These are phyloP conservation scores for Spodoptera picta DNA, from an alignment of 2,888 invertebrate species.

Conservation along the genomic window DNA sequence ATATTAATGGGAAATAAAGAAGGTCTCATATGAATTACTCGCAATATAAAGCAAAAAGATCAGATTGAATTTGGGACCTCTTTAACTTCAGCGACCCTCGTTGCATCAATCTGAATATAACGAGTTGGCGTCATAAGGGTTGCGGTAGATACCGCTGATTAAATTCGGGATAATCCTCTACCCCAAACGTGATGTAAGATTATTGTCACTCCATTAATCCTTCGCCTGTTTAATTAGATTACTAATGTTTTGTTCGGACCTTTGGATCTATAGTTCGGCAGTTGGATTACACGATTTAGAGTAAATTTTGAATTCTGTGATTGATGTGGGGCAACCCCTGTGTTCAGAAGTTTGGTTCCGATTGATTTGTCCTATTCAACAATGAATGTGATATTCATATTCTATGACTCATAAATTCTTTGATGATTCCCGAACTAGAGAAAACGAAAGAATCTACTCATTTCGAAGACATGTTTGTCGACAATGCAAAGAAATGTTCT, in stretches of 20 bases:
- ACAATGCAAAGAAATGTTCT: constrained; percentile 23
- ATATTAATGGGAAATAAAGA: not conserved
- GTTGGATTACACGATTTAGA: constrained; percentile 55
- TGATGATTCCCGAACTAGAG: constrained; percentile 17
- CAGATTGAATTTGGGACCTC: constrained; percentile 18
- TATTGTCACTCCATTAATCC: constrained; percentile 87
- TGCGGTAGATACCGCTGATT: constrained; percentile 77
- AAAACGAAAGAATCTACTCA: constrained; percentile 8
- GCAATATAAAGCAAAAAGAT: not conserved
- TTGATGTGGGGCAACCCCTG: constrained; percentile 42
- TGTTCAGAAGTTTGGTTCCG: constrained; percentile 25
- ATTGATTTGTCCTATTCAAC: constrained; percentile 20
- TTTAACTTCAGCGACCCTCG: constrained; percentile 36
- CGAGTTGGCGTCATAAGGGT: constrained; percentile 67
- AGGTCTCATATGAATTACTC: not conserved
- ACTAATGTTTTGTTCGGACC: constrained; percentile 55
- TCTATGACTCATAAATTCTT: not conserved
- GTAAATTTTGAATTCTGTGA: constrained; percentile 49
- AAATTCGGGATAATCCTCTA: constrained; percentile 83
- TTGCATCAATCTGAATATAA: constrained; percentile 51
- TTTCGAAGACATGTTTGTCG: constrained; percentile 19
- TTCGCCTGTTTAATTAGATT: constrained; percentile 81
- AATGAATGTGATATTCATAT: no score
- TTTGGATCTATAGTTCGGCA: constrained; percentile 41
- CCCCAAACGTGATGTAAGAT: constrained; percentile 78